phyloP scores from a whole-genome alignment of 1,140 invertebrate genomes.

The Calliopsis andreniformis region DNA sequence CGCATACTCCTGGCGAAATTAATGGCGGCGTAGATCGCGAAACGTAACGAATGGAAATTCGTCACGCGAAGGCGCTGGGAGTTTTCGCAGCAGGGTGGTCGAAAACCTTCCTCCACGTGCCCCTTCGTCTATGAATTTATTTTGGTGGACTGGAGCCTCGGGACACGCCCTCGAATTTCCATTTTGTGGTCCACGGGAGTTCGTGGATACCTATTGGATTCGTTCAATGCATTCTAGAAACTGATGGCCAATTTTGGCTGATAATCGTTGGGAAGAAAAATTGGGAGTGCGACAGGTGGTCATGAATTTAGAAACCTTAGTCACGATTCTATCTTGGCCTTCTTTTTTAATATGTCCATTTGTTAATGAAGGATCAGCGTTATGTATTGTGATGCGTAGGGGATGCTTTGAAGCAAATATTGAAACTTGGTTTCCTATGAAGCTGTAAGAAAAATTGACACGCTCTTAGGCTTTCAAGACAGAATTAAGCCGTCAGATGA shows the following conservation, averaged over 20 bases:
- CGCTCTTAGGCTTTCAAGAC: too few species aligned
- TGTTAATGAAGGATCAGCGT: too few species aligned
- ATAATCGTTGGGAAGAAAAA: conserved; percentile 11
- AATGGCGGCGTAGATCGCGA: conserved; percentile 23
- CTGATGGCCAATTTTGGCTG: background rate
- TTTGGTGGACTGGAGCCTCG: conserved; percentile 4
- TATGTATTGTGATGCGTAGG: too few species aligned
- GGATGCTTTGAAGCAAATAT: too few species aligned
- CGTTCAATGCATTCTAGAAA: conserved; percentile 9
- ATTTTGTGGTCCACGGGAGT: conserved; percentile 11
- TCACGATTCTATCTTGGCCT: too few species aligned
- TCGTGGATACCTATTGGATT: background rate
- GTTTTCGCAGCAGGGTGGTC: conserved; percentile 35
- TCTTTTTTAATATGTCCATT: too few species aligned
- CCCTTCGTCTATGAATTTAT: conserved; percentile 30
- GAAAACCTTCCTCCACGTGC: background rate
- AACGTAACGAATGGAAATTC: conserved; percentile 45
- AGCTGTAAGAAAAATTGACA: too few species aligned
- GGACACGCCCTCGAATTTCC: conserved; percentile 44
- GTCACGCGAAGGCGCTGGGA: conserved; percentile 34
- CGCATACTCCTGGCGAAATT: conserved; percentile 1
- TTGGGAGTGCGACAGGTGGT: background rate
- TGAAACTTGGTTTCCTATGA: too few species aligned
- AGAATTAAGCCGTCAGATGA: too few species aligned
- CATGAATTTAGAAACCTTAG: background rate